Conservation (phyloP, 2,113 vertebrate species). For the Ramphastos sulfuratus region DNA sequence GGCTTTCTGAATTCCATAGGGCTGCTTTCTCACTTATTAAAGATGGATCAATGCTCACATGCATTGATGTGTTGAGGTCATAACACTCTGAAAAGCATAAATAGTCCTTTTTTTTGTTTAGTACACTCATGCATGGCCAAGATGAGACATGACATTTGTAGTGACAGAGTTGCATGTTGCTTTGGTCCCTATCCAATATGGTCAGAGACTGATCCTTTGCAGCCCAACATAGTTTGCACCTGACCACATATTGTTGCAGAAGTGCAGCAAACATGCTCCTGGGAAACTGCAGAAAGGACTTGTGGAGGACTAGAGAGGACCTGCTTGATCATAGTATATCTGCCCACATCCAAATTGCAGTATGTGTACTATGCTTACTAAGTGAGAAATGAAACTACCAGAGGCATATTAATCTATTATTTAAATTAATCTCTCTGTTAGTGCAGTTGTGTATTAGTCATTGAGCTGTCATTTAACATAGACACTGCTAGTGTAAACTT, state of each 20-base stretch:
- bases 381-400: background rate
- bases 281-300: background rate
- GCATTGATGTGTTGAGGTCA: background rate
- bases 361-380: background rate
- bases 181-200: background rate
- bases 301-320: background rate
- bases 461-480: background rate
- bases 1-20: background rate
- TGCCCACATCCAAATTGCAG: background rate
- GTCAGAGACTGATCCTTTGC: background rate
- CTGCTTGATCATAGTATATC: accelerated
- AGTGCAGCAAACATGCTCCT: background rate
- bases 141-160: background rate
- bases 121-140: background rate
- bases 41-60: background rate
- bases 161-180: background rate
- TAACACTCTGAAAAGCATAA: background rate
- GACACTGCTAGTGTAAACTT: background rate
- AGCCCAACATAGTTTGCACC: background rate
- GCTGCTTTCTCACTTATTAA: background rate
- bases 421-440: background rate
- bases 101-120: background rate
- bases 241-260: background rate
- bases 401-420: background rate
- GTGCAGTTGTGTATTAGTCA: background rate